Evolutionary conservation across 2,113 vertebrate genomes (phyloP).

Genomic region (Chaetodon auriga): DNA sequence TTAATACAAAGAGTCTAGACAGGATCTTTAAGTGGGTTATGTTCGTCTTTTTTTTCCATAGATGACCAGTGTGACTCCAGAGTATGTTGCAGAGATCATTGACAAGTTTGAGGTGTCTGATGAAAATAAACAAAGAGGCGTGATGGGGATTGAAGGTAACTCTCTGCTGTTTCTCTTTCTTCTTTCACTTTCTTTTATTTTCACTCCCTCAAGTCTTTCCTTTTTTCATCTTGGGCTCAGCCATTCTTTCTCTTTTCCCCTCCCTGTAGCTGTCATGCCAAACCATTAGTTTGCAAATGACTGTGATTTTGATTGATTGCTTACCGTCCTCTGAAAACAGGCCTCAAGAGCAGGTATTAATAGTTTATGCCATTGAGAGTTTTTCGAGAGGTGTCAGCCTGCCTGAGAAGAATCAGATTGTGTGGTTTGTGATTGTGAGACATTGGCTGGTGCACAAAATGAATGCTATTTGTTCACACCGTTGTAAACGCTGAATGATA

Average conservation of each 20-base stretch:
- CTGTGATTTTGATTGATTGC: background rate
- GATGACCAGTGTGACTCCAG: slow-evolving; percentile 93
- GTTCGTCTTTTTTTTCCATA: slow-evolving; percentile 64
- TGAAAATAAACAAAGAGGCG: slow-evolving; percentile 91
- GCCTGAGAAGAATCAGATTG: background rate
- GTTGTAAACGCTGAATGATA: background rate
- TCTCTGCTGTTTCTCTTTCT: background rate
- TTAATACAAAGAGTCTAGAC: background rate
- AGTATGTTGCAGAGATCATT: slow-evolving; percentile 93
- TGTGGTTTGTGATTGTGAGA: background rate
- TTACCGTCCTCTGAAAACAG: background rate
- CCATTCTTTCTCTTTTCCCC: background rate
- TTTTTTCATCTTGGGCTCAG: background rate
- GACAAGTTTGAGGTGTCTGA: slow-evolving; percentile 94
- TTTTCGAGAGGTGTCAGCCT: background rate
- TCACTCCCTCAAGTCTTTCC: background rate
- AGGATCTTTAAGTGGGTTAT: background rate
- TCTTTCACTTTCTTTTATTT: background rate
- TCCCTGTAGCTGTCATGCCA: background rate
- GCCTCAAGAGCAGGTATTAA: background rate
- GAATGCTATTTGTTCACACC: background rate
- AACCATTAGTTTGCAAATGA: background rate
- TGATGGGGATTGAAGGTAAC: slow-evolving; percentile 96
- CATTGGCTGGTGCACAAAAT: background rate
- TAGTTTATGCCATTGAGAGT: background rate